A percentile compares a stretch with the other conserved stretches of the same genome.
These are phyloP conservation scores for Meloidogyne chitwoodi DNA, from an alignment of 1,140 invertebrate genomes.

Conservation along the genomic window DNA sequence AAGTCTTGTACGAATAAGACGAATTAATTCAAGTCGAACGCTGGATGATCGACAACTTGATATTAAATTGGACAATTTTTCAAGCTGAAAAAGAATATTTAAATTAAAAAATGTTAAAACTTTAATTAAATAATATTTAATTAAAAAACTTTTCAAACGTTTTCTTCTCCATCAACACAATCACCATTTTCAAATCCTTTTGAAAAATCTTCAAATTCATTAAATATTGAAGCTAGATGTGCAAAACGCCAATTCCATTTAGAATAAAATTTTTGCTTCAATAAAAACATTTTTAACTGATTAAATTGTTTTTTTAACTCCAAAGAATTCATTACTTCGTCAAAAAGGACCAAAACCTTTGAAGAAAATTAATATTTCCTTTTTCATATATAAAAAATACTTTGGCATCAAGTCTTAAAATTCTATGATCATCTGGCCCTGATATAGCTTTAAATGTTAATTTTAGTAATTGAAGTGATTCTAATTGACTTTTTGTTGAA, in stretches of 20 bases:
- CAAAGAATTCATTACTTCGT: neutral
- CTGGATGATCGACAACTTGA: neutral
- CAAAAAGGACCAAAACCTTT: neutral
- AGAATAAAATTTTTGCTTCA: neutral
- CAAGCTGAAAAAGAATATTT: neutral
- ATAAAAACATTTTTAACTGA: neutral
- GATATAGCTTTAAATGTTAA: slow-evolving; percentile 5
- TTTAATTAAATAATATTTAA: neutral
- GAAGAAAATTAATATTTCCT: neutral
- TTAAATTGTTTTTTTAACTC: neutral
- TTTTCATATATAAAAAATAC: neutral
- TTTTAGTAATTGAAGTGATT: slow-evolving; percentile 8
- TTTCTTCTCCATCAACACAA: neutral
- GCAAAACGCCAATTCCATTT: slow-evolving; percentile 9
- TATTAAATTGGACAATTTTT: neutral
- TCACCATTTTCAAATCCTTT: neutral
- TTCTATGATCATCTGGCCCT: slow-evolving; percentile 2
- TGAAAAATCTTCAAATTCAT: neutral
- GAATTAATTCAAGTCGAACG: slow-evolving; percentile 4
- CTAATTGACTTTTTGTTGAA: neutral
- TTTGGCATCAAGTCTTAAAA: neutral
- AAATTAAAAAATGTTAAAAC: neutral
- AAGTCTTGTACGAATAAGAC: neutral
- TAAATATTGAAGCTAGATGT: neutral
- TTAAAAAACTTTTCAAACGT: neutral